Evolutionary conservation across 1,140 invertebrate genomes (phyloP).

Genomic region (Drosophila guanche): DNA sequence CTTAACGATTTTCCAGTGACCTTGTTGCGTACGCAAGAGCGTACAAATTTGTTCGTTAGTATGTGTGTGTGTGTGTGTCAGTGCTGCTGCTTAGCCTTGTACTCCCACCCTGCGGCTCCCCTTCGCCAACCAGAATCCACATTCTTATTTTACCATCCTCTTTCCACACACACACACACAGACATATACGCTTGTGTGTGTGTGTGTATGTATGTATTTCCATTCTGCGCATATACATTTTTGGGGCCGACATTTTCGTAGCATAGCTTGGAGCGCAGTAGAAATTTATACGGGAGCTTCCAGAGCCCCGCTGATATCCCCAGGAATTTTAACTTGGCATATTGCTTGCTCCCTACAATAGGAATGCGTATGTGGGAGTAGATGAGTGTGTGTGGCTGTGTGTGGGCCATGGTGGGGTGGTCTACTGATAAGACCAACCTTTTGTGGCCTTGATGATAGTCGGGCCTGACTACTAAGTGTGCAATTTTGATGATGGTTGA

Average conservation of each 20-base stretch:
- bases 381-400: no score
- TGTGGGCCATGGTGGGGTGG: no score
- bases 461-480: background rate
- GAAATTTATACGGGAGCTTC: slow-evolving; percentile 48
- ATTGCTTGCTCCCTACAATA: slow-evolving; percentile 36
- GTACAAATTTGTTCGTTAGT: slow-evolving; percentile 37
- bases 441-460: slow-evolving; percentile 47
- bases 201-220: slow-evolving; percentile 27
- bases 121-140: no score
- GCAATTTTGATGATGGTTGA: slow-evolving; percentile 1
- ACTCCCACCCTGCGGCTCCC: slow-evolving; percentile 15
- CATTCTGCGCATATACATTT: slow-evolving; percentile 30
- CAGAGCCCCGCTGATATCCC: slow-evolving; percentile 2
- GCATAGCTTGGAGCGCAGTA: slow-evolving; percentile 58
- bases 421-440: slow-evolving; percentile 1
- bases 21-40: slow-evolving; percentile 81
- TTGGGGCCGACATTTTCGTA: slow-evolving; percentile 41
- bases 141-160: slow-evolving; percentile 22
- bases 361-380: background rate
- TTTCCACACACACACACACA: slow-evolving; percentile 20
- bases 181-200: slow-evolving; percentile 5
- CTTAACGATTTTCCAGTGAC: slow-evolving; percentile 84
- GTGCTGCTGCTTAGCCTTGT: slow-evolving; percentile 68
- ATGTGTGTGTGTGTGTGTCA: slow-evolving; percentile 44
- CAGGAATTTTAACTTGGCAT: slow-evolving; percentile 50